Evolutionary conservation across 2,888 invertebrate genomes (phyloP).

Genomic region (Nineta flava): DNA sequence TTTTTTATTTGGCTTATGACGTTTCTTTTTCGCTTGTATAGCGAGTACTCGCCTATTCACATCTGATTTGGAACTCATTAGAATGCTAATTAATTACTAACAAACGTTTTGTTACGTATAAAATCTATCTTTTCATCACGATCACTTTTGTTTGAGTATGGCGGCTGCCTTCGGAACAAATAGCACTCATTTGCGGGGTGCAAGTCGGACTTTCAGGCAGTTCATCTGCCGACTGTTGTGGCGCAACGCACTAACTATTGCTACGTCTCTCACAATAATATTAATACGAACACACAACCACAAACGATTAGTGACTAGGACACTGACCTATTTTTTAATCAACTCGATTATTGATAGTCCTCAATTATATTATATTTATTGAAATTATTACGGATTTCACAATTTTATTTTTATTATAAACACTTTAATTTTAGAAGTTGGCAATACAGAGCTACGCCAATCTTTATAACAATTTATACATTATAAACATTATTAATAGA

Average conservation of each 20-base stretch:
- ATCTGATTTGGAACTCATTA: slow-evolving; percentile 78
- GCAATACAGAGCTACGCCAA: too few species aligned
- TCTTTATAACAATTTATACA: too few species aligned
- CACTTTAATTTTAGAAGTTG: too few species aligned
- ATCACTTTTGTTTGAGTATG: slow-evolving; percentile 54
- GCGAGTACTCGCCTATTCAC: slow-evolving; percentile 82
- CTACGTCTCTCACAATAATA: background rate
- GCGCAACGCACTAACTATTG: slow-evolving; percentile 8
- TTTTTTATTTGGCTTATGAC: slow-evolving; percentile 75
- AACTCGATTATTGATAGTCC: background rate
- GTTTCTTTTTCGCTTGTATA: slow-evolving; percentile 84
- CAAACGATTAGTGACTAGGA: background rate
- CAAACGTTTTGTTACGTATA: slow-evolving; percentile 31
- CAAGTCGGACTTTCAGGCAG: slow-evolving; percentile 2
- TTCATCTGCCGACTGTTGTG: slow-evolving; percentile 6
- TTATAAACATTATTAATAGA: too few species aligned
- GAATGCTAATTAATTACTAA: slow-evolving; percentile 8
- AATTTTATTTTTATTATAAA: too few species aligned
- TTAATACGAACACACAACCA: background rate
- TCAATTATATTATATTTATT: background rate
- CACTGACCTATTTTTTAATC: slow-evolving; percentile 1
- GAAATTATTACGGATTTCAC: background rate
- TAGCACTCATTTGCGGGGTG: slow-evolving; percentile 27
- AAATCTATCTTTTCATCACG: slow-evolving; percentile 42
- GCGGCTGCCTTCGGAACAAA: slow-evolving; percentile 34